Conservation (phyloP, 2,888 invertebrate species). For the Anoplius nigerrimus region DNA sequence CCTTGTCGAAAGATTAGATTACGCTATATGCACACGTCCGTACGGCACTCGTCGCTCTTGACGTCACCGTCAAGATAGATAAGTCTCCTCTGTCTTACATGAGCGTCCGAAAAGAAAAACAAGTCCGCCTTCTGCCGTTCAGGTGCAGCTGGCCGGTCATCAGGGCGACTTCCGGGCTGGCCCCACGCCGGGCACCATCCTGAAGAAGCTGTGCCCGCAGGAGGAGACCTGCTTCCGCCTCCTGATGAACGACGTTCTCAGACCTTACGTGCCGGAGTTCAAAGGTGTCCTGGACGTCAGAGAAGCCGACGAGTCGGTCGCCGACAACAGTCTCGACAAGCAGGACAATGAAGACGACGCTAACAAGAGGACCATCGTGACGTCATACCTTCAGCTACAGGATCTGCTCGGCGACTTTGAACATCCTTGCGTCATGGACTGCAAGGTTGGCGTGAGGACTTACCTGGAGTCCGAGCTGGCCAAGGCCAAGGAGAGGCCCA, state of each 20-base stretch:
- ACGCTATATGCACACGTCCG: too few species aligned
- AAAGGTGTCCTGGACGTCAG: constrained; percentile 80
- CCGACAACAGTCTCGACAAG: constrained; percentile 29
- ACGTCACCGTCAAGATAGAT: neutral
- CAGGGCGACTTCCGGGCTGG: constrained; percentile 97
- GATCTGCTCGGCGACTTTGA: constrained; percentile 94
- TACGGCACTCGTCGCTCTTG: too few species aligned
- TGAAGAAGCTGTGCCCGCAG: constrained; percentile 93
- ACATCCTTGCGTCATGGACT: constrained; percentile 97
- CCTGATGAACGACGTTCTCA: constrained; percentile 91
- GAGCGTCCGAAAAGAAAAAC: neutral
- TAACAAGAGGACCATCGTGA: constrained; percentile 52
- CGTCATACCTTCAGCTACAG: constrained; percentile 90
- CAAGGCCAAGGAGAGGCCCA: constrained; percentile 96
- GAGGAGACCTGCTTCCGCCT: constrained; percentile 92
- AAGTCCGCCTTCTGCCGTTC: neutral
- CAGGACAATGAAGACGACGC: constrained; percentile 43
- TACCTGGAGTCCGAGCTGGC: constrained; percentile 96
- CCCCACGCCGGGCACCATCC: constrained; percentile 93
- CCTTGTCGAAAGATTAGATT: too few species aligned
- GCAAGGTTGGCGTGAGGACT: constrained; percentile 95
- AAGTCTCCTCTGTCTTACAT: neutral
- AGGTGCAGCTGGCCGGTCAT: constrained; percentile 92
- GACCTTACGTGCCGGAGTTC: constrained; percentile 95
- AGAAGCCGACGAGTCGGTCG: constrained; percentile 66